Base-by-base conservation (phyloP, 2,113 vertebrate species). In the Lanius collurio region DNA sequence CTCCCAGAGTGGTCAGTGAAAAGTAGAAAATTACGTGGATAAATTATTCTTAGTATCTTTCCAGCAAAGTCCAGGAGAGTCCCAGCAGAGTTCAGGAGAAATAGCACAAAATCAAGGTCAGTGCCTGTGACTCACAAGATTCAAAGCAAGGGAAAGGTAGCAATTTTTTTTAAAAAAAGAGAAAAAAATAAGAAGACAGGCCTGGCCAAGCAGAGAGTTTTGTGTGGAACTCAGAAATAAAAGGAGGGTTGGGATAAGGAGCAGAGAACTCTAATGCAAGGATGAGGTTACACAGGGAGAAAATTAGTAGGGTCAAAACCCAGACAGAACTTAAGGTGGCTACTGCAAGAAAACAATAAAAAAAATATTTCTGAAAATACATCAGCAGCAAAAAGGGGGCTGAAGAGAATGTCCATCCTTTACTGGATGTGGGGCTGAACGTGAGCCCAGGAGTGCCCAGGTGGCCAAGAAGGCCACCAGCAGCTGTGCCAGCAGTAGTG, bases 141-240 rank as follows among this genome's bases (percentile, higher is more conserved):
- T 67, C 16, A 81, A 52, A 83, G 26, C 24, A 79, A 50, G 19
- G 17, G 69, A 65, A 64, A 53, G 15, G 14, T 1, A 24, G 41
- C 18, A 37, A 31, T 27, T 6, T 15, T 9, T 0, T 15, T 9
- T 0, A 7, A 26, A 41, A n/a, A 47, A 30, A 9, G 37, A 7
- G 21, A 4, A 10, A 13, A 42, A 71, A 21, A 27, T 9, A 35
- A 33, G 5, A 33, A 22, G 20, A 9, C 2, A 9, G 8, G 15
- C 35, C 15, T 27, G 49, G 35, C 35, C 15, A 8, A 28, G 55
- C 6, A n/a, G 0, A 33, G 20, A 75, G 10, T 19, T 69, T 27
- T 62, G 11, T 13, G 47, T 23, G 26, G 9, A 83, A 62, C 9
- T 27, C 26, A 13, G 11, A 19, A 52, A 39, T 18, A 13, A 62